Evolutionary conservation across 2,113 vertebrate genomes (phyloP).

Genomic region (Pogona vitticeps): DNA sequence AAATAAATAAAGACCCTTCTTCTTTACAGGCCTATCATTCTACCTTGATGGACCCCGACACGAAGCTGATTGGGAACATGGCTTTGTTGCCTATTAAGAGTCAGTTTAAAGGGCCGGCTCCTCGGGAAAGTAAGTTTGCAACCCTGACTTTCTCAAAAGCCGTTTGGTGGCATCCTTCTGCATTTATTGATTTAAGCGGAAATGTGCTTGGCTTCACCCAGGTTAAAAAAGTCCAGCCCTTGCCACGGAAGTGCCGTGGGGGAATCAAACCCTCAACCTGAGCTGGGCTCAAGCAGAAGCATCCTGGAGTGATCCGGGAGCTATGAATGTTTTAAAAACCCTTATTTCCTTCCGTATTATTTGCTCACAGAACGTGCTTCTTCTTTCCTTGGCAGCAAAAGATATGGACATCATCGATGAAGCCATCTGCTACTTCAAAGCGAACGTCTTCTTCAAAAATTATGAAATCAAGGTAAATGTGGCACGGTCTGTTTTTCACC

Average conservation of each 20-base stretch:
- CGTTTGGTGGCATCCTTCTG: too few species aligned
- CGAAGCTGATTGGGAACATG: conserved; percentile 94
- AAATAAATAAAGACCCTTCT: not conserved
- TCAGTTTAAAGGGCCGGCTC: conserved; percentile 96
- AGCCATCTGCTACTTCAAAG: conserved; percentile 99
- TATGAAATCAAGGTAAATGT: conserved; percentile 96
- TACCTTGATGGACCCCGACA: conserved; percentile 86
- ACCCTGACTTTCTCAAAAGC: not conserved
- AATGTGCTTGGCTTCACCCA: too few species aligned
- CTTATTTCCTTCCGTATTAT: conserved; percentile 40
- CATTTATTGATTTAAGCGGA: too few species aligned
- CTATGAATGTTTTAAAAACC: too few species aligned
- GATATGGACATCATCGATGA: conserved; percentile 96
- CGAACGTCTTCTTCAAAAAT: conserved; percentile 99
- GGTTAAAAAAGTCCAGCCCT: too few species aligned
- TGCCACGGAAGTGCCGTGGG: too few species aligned
- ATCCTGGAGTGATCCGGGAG: too few species aligned
- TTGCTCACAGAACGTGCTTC: not conserved
- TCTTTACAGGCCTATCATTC: conserved; percentile 92
- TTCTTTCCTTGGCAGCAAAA: conserved; percentile 78
- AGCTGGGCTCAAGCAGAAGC: too few species aligned
- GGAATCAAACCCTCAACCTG: too few species aligned
- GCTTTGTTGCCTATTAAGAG: conserved; percentile 92
- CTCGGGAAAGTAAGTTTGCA: conserved; percentile 88
- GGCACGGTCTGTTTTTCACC: too few species aligned